A percentile compares a stretch with the other conserved stretches of the same genome.
Conservation (phyloP, 1,140 invertebrate genomes). For the Micrasema minimum region DNA sequence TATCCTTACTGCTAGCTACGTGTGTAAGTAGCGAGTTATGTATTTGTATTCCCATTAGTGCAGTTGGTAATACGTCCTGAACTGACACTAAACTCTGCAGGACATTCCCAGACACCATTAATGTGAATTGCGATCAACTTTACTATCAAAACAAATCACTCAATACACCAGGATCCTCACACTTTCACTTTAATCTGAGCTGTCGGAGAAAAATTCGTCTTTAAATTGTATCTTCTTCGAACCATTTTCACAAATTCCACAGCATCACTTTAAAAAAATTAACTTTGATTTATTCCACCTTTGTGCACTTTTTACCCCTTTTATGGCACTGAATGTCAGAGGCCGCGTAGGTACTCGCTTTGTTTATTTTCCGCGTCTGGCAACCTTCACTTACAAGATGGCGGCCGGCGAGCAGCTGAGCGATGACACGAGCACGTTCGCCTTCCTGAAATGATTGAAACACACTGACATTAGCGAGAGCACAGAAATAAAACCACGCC, state of each 20-base stretch:
- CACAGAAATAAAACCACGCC: conserved; percentile 27
- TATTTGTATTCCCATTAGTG: conserved; percentile 51
- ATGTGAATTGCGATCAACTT: conserved; percentile 24
- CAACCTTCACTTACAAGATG: conserved; percentile 11
- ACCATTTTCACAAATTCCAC: conserved; percentile 26
- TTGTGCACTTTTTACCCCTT: too few relatives aligned
- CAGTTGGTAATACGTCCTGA: conserved; percentile 27
- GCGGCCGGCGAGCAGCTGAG: not conserved
- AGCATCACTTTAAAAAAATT: too few relatives aligned
- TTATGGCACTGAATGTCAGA: too few relatives aligned
- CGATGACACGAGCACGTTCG: conserved; percentile 23
- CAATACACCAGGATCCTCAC: not conserved
- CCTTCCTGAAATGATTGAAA: conserved; percentile 34
- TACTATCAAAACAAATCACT: conserved; percentile 14
- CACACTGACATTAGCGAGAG: conserved; percentile 27
- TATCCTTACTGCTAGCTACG: conserved; percentile 46
- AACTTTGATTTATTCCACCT: too few relatives aligned
- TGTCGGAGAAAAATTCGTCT: conserved; percentile 14
- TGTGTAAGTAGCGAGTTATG: conserved; percentile 47
- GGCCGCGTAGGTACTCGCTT: conserved; percentile 17
- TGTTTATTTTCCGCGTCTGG: conserved; percentile 21
- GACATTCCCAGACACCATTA: conserved; percentile 49
- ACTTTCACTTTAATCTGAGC: conserved; percentile 24
- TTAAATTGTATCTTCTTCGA: conserved; percentile 1
- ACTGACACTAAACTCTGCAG: conserved; percentile 26